A percentile compares a stretch with the other conserved stretches of the same genome.
Evolutionary conservation across 2,888 invertebrate genomes (phyloP).

Genomic region (Erebia ligea): DNA sequence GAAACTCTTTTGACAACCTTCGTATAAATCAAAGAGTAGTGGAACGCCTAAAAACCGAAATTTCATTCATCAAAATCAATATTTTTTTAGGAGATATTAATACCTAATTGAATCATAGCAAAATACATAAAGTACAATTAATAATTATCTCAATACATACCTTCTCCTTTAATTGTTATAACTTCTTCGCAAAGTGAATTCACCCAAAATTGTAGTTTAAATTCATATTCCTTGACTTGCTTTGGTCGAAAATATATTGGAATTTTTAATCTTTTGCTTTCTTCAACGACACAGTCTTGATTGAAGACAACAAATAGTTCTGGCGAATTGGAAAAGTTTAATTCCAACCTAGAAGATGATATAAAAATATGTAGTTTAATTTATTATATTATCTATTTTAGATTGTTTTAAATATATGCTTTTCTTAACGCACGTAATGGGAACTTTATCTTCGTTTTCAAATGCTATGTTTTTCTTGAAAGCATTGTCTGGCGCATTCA

Average conservation of each 20-base stretch:
- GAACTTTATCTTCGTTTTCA: slow-evolving; percentile 61
- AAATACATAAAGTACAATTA: neutral
- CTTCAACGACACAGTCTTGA: slow-evolving; percentile 62
- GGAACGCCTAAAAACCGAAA: slow-evolving; percentile 62
- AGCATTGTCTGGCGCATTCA: slow-evolving; percentile 75
- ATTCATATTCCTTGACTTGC: slow-evolving; percentile 74
- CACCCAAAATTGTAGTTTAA: slow-evolving; percentile 78
- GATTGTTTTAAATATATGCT: neutral
- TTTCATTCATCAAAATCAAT: neutral
- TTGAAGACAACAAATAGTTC: slow-evolving; percentile 78
- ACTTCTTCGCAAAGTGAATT: slow-evolving; percentile 79
- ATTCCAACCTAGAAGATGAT: slow-evolving; percentile 73
- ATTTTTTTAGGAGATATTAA: slow-evolving; percentile 7
- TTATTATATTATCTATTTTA: neutral
- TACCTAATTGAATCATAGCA: neutral
- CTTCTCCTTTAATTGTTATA: slow-evolving; percentile 82
- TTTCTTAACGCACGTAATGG: slow-evolving; percentile 58
- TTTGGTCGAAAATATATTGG: slow-evolving; percentile 82
- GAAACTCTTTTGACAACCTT: slow-evolving; percentile 77
- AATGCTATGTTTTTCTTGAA: slow-evolving; percentile 73
- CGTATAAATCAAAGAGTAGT: slow-evolving; percentile 71
- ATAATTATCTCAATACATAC: slow-evolving; percentile 47
- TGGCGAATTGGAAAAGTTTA: slow-evolving; percentile 71
- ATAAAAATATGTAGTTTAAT: neutral
- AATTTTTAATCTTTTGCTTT: slow-evolving; percentile 70